phyloP scores from a whole-genome alignment of 1,140 invertebrate genomes.

The Halotydeus destructor region DNA sequence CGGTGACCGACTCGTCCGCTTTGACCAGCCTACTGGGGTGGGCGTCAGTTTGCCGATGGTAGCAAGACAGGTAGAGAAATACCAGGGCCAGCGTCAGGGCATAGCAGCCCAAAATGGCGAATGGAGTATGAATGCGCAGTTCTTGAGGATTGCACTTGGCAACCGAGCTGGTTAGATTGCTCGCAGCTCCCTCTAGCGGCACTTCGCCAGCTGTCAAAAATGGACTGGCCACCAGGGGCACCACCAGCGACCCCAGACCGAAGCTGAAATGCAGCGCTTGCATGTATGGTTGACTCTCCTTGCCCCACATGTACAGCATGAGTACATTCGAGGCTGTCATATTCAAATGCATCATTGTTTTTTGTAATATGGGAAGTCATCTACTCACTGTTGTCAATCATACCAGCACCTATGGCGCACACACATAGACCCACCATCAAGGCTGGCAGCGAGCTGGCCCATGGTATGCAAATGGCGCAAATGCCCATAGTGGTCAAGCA shows the following conservation, averaged over 20 bases:
- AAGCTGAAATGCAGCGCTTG: conserved; percentile 32
- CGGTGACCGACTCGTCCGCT: no score
- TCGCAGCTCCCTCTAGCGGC: not conserved
- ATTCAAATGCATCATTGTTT: no score
- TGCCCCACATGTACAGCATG: conserved; percentile 30
- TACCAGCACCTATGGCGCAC: no score
- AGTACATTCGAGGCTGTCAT: conserved; percentile 26
- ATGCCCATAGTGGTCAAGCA: no score
- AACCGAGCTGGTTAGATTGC: not conserved
- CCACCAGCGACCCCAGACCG: conserved; percentile 30
- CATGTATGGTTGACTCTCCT: conserved; percentile 29
- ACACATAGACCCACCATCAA: no score
- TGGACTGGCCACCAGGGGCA: conserved; percentile 28
- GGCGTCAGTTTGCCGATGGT: not conserved
- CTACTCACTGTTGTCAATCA: no score
- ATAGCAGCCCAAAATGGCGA: not conserved
- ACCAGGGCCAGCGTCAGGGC: not conserved
- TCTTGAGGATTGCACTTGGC: not conserved
- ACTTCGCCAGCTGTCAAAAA: conserved; percentile 21
- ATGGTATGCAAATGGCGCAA: no score
- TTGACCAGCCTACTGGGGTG: not conserved
- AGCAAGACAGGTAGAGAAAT: not conserved
- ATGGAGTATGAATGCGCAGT: not conserved
- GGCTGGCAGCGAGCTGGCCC: no score
- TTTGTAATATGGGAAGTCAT: no score